phyloP scores from a whole-genome alignment of 92 coral and sea anemone species.

The Porites evermanni region DNA sequence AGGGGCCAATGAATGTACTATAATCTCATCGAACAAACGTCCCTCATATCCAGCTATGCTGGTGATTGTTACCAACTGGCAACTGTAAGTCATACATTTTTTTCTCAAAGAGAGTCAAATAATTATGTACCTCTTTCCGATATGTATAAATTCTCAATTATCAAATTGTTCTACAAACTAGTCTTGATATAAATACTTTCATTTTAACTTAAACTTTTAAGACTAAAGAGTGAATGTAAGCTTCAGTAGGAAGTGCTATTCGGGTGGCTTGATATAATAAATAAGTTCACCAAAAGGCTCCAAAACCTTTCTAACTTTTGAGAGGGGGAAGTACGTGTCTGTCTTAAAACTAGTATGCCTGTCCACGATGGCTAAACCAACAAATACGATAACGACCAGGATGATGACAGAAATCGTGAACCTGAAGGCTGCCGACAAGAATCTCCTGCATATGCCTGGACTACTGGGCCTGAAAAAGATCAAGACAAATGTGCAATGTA shows the following conservation, averaged over 20 bases:
- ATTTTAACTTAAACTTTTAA: background rate
- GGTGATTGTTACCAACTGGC: background rate
- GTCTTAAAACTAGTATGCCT: constrained; percentile 3
- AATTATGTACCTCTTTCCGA: background rate
- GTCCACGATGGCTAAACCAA: constrained; percentile 33
- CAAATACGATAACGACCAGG: constrained; percentile 31
- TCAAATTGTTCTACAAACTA: constrained; percentile 20
- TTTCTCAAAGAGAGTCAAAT: constrained; percentile 15
- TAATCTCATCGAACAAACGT: background rate
- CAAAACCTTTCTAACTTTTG: constrained; percentile 35
- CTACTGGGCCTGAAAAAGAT: constrained; percentile 49
- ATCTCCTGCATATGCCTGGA: constrained; percentile 68
- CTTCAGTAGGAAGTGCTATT: background rate
- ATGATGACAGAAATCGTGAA: constrained; percentile 36
- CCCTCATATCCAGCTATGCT: constrained; percentile 31
- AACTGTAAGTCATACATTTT: background rate
- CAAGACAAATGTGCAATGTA: background rate
- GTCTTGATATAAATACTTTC: constrained; percentile 19
- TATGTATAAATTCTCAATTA: constrained; percentile 15
- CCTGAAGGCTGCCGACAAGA: constrained; percentile 53
- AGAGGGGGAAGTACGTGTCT: constrained; percentile 42
- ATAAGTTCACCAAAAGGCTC: constrained; percentile 57
- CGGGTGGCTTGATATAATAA: constrained; percentile 39
- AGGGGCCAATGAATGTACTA: background rate
- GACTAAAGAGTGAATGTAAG: background rate